phyloP scores from a whole-genome alignment of 2,797 vertebrate genomes.

The Phataginus tricuspis region DNA sequence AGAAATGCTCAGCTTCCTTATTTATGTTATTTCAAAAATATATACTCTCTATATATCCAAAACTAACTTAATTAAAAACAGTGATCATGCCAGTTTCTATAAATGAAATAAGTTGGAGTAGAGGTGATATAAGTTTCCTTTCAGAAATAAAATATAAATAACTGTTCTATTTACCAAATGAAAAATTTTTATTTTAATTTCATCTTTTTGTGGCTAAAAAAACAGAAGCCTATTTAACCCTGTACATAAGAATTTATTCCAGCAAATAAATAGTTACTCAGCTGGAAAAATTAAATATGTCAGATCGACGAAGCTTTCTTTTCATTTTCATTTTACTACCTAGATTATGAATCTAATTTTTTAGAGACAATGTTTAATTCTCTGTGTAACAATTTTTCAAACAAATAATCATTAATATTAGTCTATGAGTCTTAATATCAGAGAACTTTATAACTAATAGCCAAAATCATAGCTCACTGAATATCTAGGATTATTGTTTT shows the following conservation, averaged over 20 bases:
- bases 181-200: not conserved
- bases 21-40: not conserved
- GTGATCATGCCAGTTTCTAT: not conserved
- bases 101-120: not conserved
- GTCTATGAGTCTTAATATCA: not conserved
- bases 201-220: not conserved
- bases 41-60: not conserved
- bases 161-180: not conserved
- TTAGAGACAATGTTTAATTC: not conserved
- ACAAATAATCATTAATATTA: not conserved
- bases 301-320: not conserved
- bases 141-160: not conserved
- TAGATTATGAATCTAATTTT: constrained; percentile 20
- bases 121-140: not conserved
- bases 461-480: not conserved
- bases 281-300: not conserved
- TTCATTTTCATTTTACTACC: not conserved
- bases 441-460: not conserved
- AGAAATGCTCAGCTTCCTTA: not conserved
- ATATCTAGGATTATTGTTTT: not conserved
- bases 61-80: not conserved
- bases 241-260: not conserved
- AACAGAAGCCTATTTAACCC: not conserved
- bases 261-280: not conserved
- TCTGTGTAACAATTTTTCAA: not conserved